Evolutionary conservation across 2,113 vertebrate species (phyloP), one percentile per base, ranked within the genome.

Genomic region (Ahaetulla prasina): DNA sequence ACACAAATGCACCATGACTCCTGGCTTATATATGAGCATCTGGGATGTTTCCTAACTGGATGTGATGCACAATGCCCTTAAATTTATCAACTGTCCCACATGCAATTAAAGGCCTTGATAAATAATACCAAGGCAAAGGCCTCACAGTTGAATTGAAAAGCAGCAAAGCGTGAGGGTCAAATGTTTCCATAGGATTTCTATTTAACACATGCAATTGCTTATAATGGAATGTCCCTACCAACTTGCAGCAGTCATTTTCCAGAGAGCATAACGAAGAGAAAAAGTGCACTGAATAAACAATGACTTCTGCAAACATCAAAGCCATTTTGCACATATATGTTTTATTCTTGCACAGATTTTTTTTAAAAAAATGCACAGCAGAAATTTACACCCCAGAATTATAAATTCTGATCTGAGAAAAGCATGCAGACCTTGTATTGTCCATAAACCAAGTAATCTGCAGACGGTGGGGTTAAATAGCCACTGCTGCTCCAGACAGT

Each of bases 1-100:
- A 96, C 89, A 90, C 91, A 95, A 97, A 97, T 85, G 95, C 94
- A 95, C 96, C 68, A 5, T 92, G 96, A 96, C 97, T 96, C 94
- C 25, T 25, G 92, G 68, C 92, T 96, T 95, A 94, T 86, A 94
- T 91, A 35, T 0, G 91, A 95, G 95, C 96, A 96, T 96, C 95
- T 96, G 97, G 95, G 95, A 95, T 54, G 95, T 87, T 95, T 97
- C 96, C 95, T 96, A 93, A 96, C 45, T 43, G 22, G 95, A 85
- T 92, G 87, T 1, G 85, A 93, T 30, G 90, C 20, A 91, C 90
- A 91, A 87, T 1, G 89, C 23, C 16, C 91, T 95, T 93, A 0
- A 0, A 94, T 94, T 95, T 95, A 96, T 94, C 96, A 95, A 93
- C 92, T 89, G 95, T 53, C 93, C 96, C 25, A 0, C 12, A 2